A percentile compares a stretch with the other conserved stretches of the same genome.
phyloP scores from a whole-genome alignment of 2,113 vertebrate genomes.

The Leiothrix lutea region DNA sequence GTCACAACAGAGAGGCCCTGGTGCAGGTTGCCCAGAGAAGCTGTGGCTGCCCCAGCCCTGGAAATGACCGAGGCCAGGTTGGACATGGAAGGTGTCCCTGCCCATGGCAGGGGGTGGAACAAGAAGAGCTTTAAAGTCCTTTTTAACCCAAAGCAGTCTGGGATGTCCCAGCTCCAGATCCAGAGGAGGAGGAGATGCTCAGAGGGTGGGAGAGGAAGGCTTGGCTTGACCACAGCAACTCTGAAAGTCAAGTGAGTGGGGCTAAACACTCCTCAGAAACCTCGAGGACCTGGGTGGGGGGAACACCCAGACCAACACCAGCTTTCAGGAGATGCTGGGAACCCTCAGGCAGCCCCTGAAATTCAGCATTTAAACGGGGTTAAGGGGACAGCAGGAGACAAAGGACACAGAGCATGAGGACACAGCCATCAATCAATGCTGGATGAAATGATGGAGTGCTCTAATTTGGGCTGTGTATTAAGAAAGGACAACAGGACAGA shows the following conservation, averaged over 20 bases:
- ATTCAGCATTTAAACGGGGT: not conserved
- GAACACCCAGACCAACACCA: not conserved
- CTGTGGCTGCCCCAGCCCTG: not conserved
- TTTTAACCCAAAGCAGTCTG: not conserved
- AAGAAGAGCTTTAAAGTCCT: not conserved
- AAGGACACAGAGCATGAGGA: not conserved
- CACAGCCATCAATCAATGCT: not conserved
- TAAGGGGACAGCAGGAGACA: not conserved
- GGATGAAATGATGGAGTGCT: not conserved
- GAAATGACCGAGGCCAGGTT: not conserved
- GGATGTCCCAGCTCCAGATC: not conserved
- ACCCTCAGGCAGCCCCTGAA: not conserved
- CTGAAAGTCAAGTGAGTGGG: not conserved
- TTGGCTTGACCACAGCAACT: not conserved
- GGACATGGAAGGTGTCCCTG: not conserved
- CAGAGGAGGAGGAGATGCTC: not conserved
- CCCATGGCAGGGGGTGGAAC: not conserved
- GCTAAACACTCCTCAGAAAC: not conserved
- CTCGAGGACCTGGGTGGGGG: not conserved
- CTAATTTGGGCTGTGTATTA: not conserved
- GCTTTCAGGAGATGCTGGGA: not conserved
- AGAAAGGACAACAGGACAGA: slow-evolving; percentile 9
- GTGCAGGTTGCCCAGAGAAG: not conserved
- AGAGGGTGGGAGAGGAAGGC: not conserved
- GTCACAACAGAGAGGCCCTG: not conserved